Conservation (phyloP, 2,888 invertebrate genomes). For the Didymodactylos carnosus region DNA sequence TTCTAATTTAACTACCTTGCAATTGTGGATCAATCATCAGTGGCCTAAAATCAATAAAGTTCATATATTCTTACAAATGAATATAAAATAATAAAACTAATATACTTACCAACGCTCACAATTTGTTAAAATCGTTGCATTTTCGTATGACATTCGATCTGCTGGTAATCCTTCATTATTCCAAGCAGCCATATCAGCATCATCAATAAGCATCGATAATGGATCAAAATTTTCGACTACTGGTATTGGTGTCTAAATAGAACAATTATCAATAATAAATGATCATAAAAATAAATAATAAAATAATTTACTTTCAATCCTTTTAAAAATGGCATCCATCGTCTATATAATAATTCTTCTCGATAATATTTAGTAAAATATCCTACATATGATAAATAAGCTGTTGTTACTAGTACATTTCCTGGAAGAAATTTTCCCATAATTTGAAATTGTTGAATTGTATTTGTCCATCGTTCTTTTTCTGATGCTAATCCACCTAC, state of each 20-base stretch:
- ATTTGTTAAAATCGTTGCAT: slow-evolving; percentile 17
- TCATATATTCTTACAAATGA: no score
- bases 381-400: slow-evolving; percentile 17
- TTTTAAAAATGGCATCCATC: slow-evolving; percentile 7
- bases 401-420: slow-evolving; percentile 16
- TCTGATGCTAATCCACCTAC: slow-evolving; percentile 17
- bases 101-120: slow-evolving; percentile 16
- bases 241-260: background rate
- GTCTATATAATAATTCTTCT: slow-evolving; percentile 14
- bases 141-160: slow-evolving; percentile 30
- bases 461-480: slow-evolving; percentile 42
- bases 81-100: background rate
- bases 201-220: slow-evolving; percentile 51
- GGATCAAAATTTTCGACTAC: slow-evolving; percentile 3
- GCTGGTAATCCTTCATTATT: slow-evolving; percentile 86
- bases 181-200: slow-evolving; percentile 81
- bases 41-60: slow-evolving; percentile 12
- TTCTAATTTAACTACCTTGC: slow-evolving; percentile 13
- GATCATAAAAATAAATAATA: no score
- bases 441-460: slow-evolving; percentile 1
- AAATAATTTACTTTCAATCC: background rate
- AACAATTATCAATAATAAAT: no score
- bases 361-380: slow-evolving; percentile 17
- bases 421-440: slow-evolving; percentile 13
- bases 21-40: slow-evolving; percentile 18